These are phyloP conservation scores for Microcebus griseorufus DNA, from an alignment of 2,113 vertebrate genomes.

Conservation along the genomic window DNA sequence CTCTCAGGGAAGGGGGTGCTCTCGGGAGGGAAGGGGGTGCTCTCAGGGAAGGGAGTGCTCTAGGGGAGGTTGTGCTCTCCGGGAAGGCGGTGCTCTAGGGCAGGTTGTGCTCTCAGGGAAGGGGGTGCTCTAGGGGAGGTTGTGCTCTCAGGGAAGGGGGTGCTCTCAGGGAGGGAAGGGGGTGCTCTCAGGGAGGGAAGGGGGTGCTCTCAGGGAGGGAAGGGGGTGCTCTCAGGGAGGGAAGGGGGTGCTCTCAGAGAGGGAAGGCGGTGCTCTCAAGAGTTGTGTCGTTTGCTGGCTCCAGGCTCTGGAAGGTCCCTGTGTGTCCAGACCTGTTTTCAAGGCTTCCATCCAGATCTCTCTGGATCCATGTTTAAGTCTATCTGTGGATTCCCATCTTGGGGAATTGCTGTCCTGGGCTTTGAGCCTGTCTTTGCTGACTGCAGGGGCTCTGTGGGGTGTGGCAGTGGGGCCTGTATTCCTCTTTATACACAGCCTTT, in stretches of 20 bases:
- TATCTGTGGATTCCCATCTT: background rate
- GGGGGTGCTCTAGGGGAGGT: too few species aligned
- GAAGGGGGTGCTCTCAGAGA: too few species aligned
- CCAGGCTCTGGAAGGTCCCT: background rate
- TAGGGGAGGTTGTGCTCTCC: too few species aligned
- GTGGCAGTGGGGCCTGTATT: background rate
- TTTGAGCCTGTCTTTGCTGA: background rate
- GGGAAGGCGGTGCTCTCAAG: too few species aligned
- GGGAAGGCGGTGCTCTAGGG: too few species aligned
- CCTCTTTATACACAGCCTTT: background rate
- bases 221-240: too few species aligned
- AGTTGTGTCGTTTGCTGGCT: background rate
- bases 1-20: background rate
- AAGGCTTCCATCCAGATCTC: background rate
- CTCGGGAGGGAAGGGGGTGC: too few species aligned
- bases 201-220: too few species aligned
- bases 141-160: too few species aligned
- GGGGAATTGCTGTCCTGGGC: background rate
- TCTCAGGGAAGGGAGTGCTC: background rate
- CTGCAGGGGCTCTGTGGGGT: background rate
- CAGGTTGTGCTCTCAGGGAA: too few species aligned
- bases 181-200: too few species aligned
- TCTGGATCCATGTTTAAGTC: background rate
- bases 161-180: too few species aligned
- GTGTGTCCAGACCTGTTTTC: background rate